Evolutionary conservation across 2,113 vertebrate genomes (phyloP).

Genomic region (Vulpes lagopus): DNA sequence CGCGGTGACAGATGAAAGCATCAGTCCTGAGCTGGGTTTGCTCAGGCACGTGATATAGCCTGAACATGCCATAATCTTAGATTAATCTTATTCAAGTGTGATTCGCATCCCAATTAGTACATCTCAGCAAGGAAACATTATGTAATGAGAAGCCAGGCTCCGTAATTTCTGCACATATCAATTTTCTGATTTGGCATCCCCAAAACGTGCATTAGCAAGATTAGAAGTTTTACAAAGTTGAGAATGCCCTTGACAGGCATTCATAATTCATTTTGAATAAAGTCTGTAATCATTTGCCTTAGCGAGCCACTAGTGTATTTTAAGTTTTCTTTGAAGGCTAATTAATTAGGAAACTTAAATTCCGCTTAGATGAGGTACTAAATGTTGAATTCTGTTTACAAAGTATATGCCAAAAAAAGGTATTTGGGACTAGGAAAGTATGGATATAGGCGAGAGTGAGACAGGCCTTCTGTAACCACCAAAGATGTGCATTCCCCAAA

Average conservation of each 20-base stretch:
- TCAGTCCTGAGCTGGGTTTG: no score
- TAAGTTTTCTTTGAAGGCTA: background rate
- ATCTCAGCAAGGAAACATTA: background rate
- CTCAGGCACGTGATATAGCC: background rate
- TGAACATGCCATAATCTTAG: background rate
- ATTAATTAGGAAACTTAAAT: background rate
- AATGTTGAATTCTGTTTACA: background rate
- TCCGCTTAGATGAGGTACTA: background rate
- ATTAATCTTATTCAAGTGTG: background rate
- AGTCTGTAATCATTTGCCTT: background rate
- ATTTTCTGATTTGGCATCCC: background rate
- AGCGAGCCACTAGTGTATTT: background rate
- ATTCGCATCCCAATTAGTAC: background rate
- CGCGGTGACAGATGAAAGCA: background rate
- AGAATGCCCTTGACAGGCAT: background rate
- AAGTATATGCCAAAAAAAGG: background rate
- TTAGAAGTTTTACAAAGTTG: background rate
- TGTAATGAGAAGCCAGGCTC: background rate
- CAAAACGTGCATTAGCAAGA: background rate
- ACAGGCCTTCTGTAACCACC: background rate
- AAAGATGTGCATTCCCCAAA: background rate
- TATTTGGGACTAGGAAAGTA: background rate
- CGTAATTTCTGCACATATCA: background rate
- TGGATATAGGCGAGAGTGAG: background rate
- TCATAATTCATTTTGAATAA: constrained; percentile 7